Evolutionary conservation across 2,888 invertebrate genomes (phyloP), one percentile per base, ranked within the genome.

Genomic region (Ichneumon xanthorius): DNA sequence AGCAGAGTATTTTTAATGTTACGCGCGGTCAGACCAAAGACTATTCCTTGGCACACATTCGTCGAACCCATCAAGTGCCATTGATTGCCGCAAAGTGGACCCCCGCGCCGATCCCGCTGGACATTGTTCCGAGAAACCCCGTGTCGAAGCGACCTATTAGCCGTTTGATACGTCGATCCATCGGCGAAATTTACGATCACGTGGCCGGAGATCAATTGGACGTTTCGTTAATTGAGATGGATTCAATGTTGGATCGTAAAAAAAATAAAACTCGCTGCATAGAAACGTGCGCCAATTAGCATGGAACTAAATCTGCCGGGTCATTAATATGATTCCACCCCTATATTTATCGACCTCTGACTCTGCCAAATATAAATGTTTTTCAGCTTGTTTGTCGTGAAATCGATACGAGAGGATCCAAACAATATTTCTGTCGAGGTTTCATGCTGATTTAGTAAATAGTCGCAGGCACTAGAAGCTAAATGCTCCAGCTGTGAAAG

Each of bases 1-100:
- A 89, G 89, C 90, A 87, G 90, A 92, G 90, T 91, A 92, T 91
- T 92, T 92, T 92, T 92, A 92, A 92, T 91, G 89, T 90, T 19
- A 77, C 11, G 22, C 48, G 89, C 91, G 90, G 90, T 73, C 88
- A 87, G 89, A 91, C 89, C 90, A 89, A 91, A 91, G 89, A 84
- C 82, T 84, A 86, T 82, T 79, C 82, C 73, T 77, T 55, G 58
- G 50, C 77, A 78, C 77, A 78, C 75, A 82, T 84, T 84, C 73
- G 75, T 80, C 70, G 79, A 55, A 79, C 30, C 63, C 67, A 85
- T 85, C 82, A 82, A 85, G 85, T 82, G 79, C 77, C 78, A 85
- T 85, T 85, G 82, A 85, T 85, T 82, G 82, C 75, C 22, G 26
- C 75, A 75, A 75, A 79, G 79, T 75, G 75, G 63, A 33, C 79